A percentile compares a stretch with the other conserved stretches of the same genome.
phyloP scores from a whole-genome alignment of 2,113 vertebrate species.

The Talpa occidentalis region DNA sequence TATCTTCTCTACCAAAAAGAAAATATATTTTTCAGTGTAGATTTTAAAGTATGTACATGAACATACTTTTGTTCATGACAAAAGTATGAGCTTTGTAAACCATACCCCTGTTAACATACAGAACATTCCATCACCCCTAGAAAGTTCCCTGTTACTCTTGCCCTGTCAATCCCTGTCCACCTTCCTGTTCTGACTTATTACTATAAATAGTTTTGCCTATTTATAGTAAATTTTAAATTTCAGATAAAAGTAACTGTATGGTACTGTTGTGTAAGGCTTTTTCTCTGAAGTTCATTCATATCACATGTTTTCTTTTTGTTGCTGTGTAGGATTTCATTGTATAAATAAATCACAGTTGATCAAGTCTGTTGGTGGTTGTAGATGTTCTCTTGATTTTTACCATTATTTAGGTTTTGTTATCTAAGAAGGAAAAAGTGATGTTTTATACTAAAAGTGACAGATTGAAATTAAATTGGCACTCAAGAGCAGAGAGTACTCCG shows the following conservation, averaged over 20 bases:
- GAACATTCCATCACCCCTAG: neutral
- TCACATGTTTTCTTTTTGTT: neutral
- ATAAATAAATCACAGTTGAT: neutral
- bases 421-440: neutral
- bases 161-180: neutral
- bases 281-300: neutral
- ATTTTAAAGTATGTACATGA: too few relatives aligned
- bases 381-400: neutral
- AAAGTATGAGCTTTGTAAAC: neutral
- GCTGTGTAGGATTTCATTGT: neutral
- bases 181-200: neutral
- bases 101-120: neutral
- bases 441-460: neutral
- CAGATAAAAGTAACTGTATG: neutral
- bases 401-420: neutral
- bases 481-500: neutral
- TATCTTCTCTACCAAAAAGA: neutral
- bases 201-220: neutral
- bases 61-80: too few relatives aligned
- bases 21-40: neutral
- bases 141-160: neutral
- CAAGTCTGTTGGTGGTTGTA: neutral
- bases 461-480: neutral
- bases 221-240: slow-evolving; percentile 59
- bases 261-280: neutral